Conservation (phyloP, 2,888 invertebrate genomes). For the Pimpla rufipes region DNA sequence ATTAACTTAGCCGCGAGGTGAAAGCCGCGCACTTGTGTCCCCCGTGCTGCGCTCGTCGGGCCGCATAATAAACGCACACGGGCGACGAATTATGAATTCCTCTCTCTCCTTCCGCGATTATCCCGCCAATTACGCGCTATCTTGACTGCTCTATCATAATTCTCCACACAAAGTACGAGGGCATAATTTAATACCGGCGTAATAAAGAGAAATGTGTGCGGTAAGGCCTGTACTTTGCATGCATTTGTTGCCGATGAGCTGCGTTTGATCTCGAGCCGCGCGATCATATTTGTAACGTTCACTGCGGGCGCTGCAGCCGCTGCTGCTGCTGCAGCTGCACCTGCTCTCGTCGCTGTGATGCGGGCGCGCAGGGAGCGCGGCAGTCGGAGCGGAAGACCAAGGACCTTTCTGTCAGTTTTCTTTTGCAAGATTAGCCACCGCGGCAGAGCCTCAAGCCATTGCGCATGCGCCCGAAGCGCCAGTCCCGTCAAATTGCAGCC, state of each 20-base stretch:
- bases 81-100: not conserved
- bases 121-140: conserved; percentile 2
- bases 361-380: not conserved
- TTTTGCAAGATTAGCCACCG: not conserved
- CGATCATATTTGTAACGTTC: conserved; percentile 13
- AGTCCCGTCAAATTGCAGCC: no score
- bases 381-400: not conserved
- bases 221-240: conserved; percentile 31
- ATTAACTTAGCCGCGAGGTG: not conserved
- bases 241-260: conserved; percentile 38
- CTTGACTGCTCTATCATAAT: conserved; percentile 34
- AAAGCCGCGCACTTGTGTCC: not conserved
- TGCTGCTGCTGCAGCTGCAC: not conserved
- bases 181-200: conserved; percentile 33
- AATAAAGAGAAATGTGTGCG: conserved; percentile 42
- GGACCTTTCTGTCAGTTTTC: not conserved
- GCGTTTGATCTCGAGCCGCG: conserved; percentile 55
- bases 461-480: not conserved
- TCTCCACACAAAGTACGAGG: conserved; percentile 32
- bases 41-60: not conserved
- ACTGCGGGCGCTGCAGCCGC: not conserved
- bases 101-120: conserved; percentile 7
- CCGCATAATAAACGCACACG: not conserved
- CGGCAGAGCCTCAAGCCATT: not conserved
- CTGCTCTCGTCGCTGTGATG: conserved; percentile 4